phyloP scores from a whole-genome alignment of 2,113 vertebrate species.

The Rhadina sibilatrix region DNA sequence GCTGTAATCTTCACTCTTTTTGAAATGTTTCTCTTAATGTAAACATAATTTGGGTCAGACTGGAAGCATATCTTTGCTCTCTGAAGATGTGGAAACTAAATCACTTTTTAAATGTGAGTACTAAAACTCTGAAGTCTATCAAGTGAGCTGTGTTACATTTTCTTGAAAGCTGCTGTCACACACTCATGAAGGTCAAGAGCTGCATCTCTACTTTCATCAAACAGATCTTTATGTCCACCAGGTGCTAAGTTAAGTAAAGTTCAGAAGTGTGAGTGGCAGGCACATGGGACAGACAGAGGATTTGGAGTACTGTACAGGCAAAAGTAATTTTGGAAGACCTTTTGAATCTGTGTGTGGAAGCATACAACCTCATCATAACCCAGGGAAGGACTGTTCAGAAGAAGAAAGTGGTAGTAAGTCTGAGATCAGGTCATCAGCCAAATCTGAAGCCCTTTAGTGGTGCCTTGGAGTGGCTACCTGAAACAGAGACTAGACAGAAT shows the following conservation, averaged over 20 bases:
- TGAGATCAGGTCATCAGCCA: neutral
- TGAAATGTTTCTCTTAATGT: neutral
- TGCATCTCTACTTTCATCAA: slow-evolving; percentile 28
- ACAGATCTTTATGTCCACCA: slow-evolving; percentile 22
- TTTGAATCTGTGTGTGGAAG: neutral
- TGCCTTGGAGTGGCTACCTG: neutral
- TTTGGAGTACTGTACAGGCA: neutral
- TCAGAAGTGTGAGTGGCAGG: slow-evolving; percentile 37
- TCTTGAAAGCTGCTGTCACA: neutral
- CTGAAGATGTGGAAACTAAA: neutral
- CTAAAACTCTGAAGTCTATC: neutral
- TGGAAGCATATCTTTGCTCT: neutral
- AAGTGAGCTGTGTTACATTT: neutral
- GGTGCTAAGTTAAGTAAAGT: slow-evolving; percentile 58
- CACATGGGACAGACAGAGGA: neutral
- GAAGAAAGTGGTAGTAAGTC: neutral
- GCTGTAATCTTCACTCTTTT: neutral
- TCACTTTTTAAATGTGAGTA: neutral
- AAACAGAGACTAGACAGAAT: neutral
- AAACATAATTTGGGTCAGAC: neutral
- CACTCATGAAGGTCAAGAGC: slow-evolving; percentile 26
- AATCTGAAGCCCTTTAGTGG: neutral
- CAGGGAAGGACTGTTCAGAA: neutral
- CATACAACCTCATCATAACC: slow-evolving; percentile 4
- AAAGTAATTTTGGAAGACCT: slow-evolving; percentile 41